Percentiles rank a stretch among this genome's conserved stretches.
Evolutionary conservation across 2,113 vertebrate genomes (phyloP).

Genomic region (Apodemus speciosus): DNA sequence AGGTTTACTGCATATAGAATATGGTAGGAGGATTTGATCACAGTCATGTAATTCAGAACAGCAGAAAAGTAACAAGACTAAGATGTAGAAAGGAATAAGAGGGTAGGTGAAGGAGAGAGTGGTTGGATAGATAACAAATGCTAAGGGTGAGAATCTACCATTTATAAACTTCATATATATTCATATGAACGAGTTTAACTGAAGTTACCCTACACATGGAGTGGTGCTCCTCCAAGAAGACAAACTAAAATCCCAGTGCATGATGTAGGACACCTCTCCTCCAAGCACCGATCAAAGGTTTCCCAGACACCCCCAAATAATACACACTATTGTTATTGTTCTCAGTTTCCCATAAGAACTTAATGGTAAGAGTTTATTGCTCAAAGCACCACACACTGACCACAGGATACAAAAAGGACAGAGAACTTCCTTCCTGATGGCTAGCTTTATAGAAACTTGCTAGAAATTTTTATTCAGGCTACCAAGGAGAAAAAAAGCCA

Average conservation of each 20-base stretch:
- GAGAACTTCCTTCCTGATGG: not conserved
- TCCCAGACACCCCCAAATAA: not conserved
- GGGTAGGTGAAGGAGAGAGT: not conserved
- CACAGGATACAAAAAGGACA: not conserved
- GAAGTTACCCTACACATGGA: not conserved
- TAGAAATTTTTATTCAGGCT: not conserved
- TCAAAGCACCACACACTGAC: not conserved
- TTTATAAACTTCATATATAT: not conserved
- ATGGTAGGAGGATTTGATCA: not conserved
- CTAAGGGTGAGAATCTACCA: not conserved
- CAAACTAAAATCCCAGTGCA: too few species aligned
- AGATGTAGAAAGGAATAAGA: not conserved
- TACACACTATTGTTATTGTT: not conserved
- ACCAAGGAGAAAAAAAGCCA: not conserved
- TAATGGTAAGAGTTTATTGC: not conserved
- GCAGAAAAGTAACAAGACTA: not conserved
- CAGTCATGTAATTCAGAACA: not conserved
- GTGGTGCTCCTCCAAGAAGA: not conserved
- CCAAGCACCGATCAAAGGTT: too few species aligned
- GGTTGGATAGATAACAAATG: not conserved
- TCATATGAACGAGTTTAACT: not conserved
- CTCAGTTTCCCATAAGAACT: not conserved
- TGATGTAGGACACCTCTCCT: not conserved
- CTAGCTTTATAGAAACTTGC: not conserved
- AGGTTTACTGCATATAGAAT: not conserved